phyloP scores from a whole-genome alignment of 2,888 invertebrate species.

The Andrena dorsata region DNA sequence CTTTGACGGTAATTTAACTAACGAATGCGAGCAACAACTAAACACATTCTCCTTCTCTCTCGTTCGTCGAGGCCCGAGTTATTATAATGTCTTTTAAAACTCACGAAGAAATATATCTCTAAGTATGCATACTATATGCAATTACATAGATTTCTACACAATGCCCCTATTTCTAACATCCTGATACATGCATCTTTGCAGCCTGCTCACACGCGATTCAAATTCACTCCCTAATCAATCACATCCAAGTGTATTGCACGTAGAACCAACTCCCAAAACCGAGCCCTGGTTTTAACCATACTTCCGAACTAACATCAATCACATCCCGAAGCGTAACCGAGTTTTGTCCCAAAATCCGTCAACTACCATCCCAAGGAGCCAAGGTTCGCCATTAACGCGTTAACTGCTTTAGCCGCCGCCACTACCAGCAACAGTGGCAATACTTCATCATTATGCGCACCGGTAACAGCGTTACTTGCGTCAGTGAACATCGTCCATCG shows the following conservation, averaged over 20 bases:
- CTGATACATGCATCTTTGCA: background rate
- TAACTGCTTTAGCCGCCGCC: background rate
- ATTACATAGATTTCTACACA: background rate
- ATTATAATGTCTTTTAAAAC: no score
- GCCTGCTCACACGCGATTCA: background rate
- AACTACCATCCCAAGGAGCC: background rate
- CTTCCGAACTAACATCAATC: conserved; percentile 31
- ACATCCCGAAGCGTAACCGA: conserved; percentile 15
- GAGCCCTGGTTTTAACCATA: conserved; percentile 1
- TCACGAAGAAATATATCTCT: no score
- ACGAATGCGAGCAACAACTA: conserved; percentile 1
- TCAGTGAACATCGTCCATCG: background rate
- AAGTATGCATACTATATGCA: no score
- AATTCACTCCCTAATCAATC: conserved; percentile 12
- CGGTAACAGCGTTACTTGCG: background rate
- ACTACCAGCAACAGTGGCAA: background rate
- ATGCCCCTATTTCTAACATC: background rate
- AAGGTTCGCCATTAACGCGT: conserved; percentile 20
- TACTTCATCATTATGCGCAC: background rate
- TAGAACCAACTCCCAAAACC: background rate
- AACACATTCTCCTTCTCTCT: background rate
- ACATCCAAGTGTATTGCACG: background rate
- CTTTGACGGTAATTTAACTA: conserved; percentile 4
- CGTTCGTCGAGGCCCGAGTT: no score
- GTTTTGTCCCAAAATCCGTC: conserved; percentile 13